Evolutionary conservation across 2,888 invertebrate species (phyloP).

Genomic region (Dasysyrphus tricinctus): DNA sequence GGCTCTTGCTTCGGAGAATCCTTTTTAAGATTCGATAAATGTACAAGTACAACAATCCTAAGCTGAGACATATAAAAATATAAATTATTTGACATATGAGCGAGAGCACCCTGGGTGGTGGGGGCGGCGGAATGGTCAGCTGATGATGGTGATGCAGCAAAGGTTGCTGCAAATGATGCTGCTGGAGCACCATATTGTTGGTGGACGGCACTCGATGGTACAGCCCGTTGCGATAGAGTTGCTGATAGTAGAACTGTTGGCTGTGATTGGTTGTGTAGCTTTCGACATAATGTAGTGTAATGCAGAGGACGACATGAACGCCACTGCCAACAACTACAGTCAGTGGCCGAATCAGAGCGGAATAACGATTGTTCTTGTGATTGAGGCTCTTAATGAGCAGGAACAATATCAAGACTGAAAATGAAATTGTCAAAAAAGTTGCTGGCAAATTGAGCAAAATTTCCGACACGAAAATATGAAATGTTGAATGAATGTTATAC

Average conservation of each 20-base stretch:
- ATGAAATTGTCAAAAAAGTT: conserved; percentile 94
- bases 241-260: conserved; percentile 80
- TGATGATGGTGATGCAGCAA: conserved; percentile 73
- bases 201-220: conserved; percentile 74
- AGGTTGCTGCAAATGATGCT: conserved; percentile 77
- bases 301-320: conserved; percentile 91
- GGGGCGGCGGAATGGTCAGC: conserved; percentile 78
- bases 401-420: conserved; percentile 93
- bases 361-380: conserved; percentile 88
- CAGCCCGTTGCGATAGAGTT: conserved; percentile 78
- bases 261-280: conserved; percentile 83
- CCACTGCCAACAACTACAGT: conserved; percentile 91
- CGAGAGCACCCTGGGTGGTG: conserved; percentile 86
- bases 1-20: conserved; percentile 89
- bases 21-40: conserved; percentile 91
- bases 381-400: conserved; percentile 91
- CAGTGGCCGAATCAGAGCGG: conserved; percentile 89
- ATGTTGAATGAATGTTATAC: conserved; percentile 92
- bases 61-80: conserved; percentile 91
- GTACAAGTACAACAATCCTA: conserved; percentile 93
- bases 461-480: conserved; percentile 91
- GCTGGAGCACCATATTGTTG: conserved; percentile 78
- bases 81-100: conserved; percentile 93
- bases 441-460: conserved; percentile 93
- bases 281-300: conserved; percentile 92